A percentile compares a stretch with the other conserved stretches of the same genome.
phyloP scores from a whole-genome alignment of 2,797 vertebrate species.

The Cyclopterus lumpus region DNA sequence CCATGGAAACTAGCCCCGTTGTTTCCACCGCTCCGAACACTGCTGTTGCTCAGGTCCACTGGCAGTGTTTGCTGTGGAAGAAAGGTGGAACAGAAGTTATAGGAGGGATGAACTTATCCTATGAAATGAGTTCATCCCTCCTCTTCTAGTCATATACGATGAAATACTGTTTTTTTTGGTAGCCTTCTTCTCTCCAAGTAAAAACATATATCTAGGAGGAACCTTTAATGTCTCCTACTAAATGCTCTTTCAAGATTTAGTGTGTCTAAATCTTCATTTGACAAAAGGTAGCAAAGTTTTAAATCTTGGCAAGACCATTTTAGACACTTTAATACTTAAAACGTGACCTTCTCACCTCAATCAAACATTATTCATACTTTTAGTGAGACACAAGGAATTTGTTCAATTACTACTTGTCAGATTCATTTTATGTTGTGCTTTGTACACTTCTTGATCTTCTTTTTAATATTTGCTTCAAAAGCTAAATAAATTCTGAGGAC shows the following conservation, averaged over 20 bases:
- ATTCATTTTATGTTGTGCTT: background rate
- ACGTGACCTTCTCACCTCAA: conserved; percentile 17
- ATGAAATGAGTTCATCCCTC: conserved; percentile 5
- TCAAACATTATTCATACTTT: conserved; percentile 17
- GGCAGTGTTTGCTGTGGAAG: conserved; percentile 91
- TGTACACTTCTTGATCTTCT: background rate
- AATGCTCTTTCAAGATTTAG: background rate
- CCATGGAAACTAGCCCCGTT: conserved; percentile 89
- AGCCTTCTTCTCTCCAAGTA: background rate
- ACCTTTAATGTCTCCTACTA: background rate
- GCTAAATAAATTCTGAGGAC: background rate
- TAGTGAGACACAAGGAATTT: conserved; percentile 6
- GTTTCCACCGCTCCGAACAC: conserved; percentile 88
- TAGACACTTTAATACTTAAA: conserved; percentile 28
- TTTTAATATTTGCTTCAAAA: background rate
- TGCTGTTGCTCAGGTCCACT: conserved; percentile 95
- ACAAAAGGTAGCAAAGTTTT: background rate
- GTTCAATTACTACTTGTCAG: conserved; percentile 3
- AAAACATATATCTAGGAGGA: background rate
- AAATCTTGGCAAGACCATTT: conserved; percentile 29
- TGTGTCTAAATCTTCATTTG: background rate
- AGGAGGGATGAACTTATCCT: conserved; percentile 8
- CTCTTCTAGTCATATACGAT: background rate
- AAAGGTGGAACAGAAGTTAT: conserved; percentile 21
- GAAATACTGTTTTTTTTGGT: background rate